These are phyloP conservation scores for Himalopsyche japonica DNA, from an alignment of 2,888 invertebrate species.

Conservation along the genomic window DNA sequence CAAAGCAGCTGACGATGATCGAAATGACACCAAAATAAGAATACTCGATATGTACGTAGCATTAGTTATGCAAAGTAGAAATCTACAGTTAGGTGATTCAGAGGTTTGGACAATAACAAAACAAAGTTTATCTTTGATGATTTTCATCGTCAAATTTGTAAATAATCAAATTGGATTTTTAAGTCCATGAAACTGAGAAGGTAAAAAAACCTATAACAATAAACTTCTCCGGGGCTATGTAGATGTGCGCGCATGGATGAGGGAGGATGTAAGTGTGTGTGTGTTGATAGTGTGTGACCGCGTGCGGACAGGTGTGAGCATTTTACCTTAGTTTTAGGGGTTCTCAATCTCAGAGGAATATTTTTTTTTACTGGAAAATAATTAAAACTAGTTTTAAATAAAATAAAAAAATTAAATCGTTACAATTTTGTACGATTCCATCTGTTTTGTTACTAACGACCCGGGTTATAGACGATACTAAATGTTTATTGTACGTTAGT, in stretches of 20 bases:
- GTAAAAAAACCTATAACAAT: constrained; percentile 14
- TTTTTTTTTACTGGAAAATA: too few relatives aligned
- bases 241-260: neutral
- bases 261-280: neutral
- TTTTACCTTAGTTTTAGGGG: neutral
- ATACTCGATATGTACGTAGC: neutral
- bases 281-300: neutral
- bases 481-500: too few relatives aligned
- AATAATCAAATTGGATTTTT: neutral
- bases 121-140: neutral
- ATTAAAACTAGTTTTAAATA: too few relatives aligned
- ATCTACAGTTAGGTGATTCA: neutral
- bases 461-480: too few relatives aligned
- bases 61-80: neutral
- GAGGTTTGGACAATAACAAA: neutral
- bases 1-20: neutral
- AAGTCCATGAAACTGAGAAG: neutral
- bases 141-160: neutral
- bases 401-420: too few relatives aligned
- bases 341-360: neutral
- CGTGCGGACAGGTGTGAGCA: constrained; percentile 24
- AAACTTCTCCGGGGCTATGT: constrained; percentile 14
- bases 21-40: neutral
- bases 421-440: too few relatives aligned
- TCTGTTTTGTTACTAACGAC: too few relatives aligned